A percentile compares a stretch with the other conserved stretches of the same genome.
Evolutionary conservation across 2,888 invertebrate genomes (phyloP).

Genomic region (Abscondita cerata): DNA sequence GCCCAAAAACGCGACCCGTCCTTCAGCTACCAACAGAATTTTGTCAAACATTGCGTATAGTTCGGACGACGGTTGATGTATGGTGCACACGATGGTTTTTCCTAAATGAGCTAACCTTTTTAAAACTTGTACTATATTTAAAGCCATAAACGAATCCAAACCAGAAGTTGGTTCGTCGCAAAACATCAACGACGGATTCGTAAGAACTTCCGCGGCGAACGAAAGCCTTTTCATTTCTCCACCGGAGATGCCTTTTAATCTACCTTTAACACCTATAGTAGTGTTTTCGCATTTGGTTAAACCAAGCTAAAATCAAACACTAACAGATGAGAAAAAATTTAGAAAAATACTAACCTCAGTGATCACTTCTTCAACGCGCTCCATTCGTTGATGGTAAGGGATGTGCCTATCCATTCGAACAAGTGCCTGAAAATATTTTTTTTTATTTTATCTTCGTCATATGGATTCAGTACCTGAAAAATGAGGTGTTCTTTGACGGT

Average conservation of each 20-base stretch:
- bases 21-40: constrained; percentile 88
- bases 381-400: constrained; percentile 75
- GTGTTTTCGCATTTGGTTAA: constrained; percentile 90
- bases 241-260: constrained; percentile 91
- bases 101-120: constrained; percentile 79
- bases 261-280: constrained; percentile 86
- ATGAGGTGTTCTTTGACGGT: constrained; percentile 89
- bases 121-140: constrained; percentile 85
- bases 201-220: constrained; percentile 96
- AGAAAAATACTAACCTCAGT: constrained; percentile 68
- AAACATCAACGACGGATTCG: constrained; percentile 93
- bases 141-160: constrained; percentile 96
- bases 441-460: not conserved
- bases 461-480: constrained; percentile 82
- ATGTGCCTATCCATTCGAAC: constrained; percentile 85
- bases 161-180: constrained; percentile 98
- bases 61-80: constrained; percentile 96
- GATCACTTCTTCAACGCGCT: constrained; percentile 86
- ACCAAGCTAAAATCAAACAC: constrained; percentile 56
- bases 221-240: constrained; percentile 95
- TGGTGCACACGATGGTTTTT: constrained; percentile 90
- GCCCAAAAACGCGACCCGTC: constrained; percentile 88
- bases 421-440: constrained; percentile 75
- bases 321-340: too few species aligned
- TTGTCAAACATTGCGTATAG: constrained; percentile 90